Percentiles rank a stretch among this genome's conserved stretches.
Evolutionary conservation across 1,140 invertebrate genomes (phyloP).

Genomic region (Cotesia glomerata): DNA sequence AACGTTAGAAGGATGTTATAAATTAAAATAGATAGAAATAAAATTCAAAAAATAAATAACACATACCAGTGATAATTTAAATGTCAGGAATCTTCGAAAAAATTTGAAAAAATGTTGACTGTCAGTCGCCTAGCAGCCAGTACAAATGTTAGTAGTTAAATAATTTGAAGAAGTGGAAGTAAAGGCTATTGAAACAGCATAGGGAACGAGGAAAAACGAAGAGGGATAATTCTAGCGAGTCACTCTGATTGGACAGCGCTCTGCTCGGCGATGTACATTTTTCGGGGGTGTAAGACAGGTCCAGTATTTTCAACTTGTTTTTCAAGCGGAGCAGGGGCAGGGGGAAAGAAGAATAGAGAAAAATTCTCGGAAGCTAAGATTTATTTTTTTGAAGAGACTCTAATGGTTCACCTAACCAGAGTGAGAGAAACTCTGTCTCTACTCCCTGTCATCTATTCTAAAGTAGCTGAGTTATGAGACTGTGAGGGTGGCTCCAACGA

Average conservation of each 20-base stretch:
- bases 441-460: slow-evolving; percentile 41
- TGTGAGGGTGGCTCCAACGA: slow-evolving; percentile 41
- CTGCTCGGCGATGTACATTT: too few relatives aligned
- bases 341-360: slow-evolving; percentile 17
- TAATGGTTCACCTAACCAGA: slow-evolving; percentile 48
- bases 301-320: slow-evolving; percentile 38
- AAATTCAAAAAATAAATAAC: too few relatives aligned
- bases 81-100: too few relatives aligned
- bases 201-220: slow-evolving; percentile 16
- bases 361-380: slow-evolving; percentile 55
- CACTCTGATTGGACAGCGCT: slow-evolving; percentile 25
- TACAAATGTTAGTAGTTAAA: too few relatives aligned
- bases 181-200: background rate
- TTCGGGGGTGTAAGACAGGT: slow-evolving; percentile 9
- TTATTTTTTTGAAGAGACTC: slow-evolving; percentile 58
- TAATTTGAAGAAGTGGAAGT: slow-evolving; percentile 6
- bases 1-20: too few relatives aligned
- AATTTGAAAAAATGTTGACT: too few relatives aligned
- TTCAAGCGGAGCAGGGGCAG: background rate
- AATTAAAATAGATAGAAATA: too few relatives aligned
- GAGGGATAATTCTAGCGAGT: too few relatives aligned
- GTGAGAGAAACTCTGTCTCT: slow-evolving; percentile 40
- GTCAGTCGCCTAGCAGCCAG: too few relatives aligned
- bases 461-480: slow-evolving; percentile 54
- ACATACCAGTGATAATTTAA: too few relatives aligned